Percentiles rank a stretch among this genome's conserved stretches.
These are phyloP conservation scores for Stercorarius parasiticus DNA, from an alignment of 2,113 vertebrate species.

Conservation along the genomic window DNA sequence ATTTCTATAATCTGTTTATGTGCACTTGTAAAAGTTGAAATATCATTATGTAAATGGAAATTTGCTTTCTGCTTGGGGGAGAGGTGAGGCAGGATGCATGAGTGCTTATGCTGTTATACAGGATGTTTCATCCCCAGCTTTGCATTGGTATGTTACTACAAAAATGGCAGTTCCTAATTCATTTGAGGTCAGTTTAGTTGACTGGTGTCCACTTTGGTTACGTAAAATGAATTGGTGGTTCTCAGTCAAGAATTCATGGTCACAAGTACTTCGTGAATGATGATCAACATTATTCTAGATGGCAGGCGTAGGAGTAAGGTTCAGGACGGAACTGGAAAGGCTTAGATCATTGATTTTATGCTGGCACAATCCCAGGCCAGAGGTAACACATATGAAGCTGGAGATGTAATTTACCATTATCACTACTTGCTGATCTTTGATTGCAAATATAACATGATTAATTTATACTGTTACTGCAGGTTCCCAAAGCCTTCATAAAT, in stretches of 20 bases:
- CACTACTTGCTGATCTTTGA: background rate
- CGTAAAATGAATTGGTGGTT: background rate
- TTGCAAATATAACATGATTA: background rate
- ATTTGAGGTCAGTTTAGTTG: background rate
- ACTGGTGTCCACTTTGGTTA: background rate
- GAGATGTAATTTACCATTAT: accelerated
- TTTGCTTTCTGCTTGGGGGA: background rate
- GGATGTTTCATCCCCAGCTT: background rate
- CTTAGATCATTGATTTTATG: background rate
- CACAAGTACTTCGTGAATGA: background rate
- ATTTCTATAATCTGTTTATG: background rate
- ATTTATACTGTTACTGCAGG: conserved; percentile 38
- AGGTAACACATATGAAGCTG: background rate
- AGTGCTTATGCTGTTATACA: background rate
- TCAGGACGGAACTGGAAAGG: background rate
- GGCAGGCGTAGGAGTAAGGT: background rate
- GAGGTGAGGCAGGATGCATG: background rate
- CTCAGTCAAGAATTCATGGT: background rate
- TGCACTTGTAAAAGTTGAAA: background rate
- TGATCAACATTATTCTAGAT: background rate
- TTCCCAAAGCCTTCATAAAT: conserved; percentile 76
- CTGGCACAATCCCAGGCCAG: background rate
- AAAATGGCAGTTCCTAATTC: background rate
- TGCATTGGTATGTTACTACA: background rate
- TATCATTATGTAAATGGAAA: background rate